phyloP scores from a whole-genome alignment of 2,797 vertebrate genomes.

The Halcyon chelicuti region DNA sequence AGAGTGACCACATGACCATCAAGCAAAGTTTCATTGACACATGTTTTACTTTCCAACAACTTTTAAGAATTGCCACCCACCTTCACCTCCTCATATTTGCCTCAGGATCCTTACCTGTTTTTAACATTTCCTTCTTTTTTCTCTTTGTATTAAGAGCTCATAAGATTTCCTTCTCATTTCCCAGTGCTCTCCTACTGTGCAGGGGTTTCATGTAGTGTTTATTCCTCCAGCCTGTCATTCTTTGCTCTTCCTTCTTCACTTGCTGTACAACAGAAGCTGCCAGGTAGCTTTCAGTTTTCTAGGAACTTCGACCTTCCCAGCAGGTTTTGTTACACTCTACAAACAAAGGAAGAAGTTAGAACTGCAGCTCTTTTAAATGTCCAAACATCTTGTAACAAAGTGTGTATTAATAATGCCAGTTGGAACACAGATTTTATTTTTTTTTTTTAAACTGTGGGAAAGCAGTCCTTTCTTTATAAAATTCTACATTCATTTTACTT shows the following conservation, averaged over 20 bases:
- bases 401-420: conserved; percentile 65
- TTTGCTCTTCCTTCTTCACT: conserved; percentile 63
- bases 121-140: conserved; percentile 41
- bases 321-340: conserved; percentile 59
- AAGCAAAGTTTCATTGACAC: conserved; percentile 28
- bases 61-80: conserved; percentile 10
- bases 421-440: conserved; percentile 24
- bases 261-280: conserved; percentile 60
- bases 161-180: conserved; percentile 57
- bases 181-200: conserved; percentile 52
- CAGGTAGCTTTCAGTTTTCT: conserved; percentile 64
- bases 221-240: conserved; percentile 56
- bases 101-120: conserved; percentile 21
- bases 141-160: conserved; percentile 38
- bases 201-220: conserved; percentile 56
- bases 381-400: conserved; percentile 60
- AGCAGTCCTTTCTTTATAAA: conserved; percentile 35
- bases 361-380: conserved; percentile 66
- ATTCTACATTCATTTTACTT: conserved; percentile 42
- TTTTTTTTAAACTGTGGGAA: conserved; percentile 27
- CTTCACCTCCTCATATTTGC: conserved; percentile 24
- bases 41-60: neutral
- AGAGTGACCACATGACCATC: neutral
- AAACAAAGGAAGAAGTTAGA: conserved; percentile 65
- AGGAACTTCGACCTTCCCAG: conserved; percentile 69